Percentiles rank a stretch among this genome's conserved stretches.
Evolutionary conservation across 2,888 invertebrate species (phyloP).

Genomic region (Himalopsyche tibetana): DNA sequence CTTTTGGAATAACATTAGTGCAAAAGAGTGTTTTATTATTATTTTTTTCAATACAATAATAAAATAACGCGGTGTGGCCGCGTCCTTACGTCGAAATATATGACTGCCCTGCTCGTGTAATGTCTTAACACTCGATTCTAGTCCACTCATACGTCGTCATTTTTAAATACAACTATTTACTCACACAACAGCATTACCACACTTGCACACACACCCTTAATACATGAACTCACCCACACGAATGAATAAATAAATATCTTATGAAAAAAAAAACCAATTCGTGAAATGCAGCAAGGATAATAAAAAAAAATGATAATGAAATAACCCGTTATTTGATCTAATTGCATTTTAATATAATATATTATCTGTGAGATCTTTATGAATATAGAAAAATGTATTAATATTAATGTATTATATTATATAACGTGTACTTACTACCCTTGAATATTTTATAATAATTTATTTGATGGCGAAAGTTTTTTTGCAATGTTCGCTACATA

Average conservation of each 20-base stretch:
- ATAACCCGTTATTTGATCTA: constrained; percentile 19
- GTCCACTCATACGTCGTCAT: constrained; percentile 1
- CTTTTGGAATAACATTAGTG: too few species aligned
- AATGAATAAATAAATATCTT: neutral
- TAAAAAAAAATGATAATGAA: neutral
- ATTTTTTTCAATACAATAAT: too few species aligned
- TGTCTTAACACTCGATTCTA: neutral
- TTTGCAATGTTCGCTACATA: too few species aligned
- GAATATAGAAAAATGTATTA: too few species aligned
- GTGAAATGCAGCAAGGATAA: constrained; percentile 27
- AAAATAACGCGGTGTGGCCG: too few species aligned
- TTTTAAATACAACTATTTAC: constrained; percentile 35
- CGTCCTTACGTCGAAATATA: neutral
- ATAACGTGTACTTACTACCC: too few species aligned
- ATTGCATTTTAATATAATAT: neutral
- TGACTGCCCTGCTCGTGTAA: constrained; percentile 11
- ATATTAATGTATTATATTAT: too few species aligned
- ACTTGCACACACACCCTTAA: neutral
- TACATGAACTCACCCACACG: neutral
- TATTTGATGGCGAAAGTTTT: too few species aligned
- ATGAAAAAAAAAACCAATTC: neutral
- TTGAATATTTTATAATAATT: too few species aligned
- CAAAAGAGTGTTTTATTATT: too few species aligned
- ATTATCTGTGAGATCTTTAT: too few species aligned
- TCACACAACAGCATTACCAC: neutral